Base-by-base conservation (phyloP, 2,797 vertebrate species). In the Xenops minutus region DNA sequence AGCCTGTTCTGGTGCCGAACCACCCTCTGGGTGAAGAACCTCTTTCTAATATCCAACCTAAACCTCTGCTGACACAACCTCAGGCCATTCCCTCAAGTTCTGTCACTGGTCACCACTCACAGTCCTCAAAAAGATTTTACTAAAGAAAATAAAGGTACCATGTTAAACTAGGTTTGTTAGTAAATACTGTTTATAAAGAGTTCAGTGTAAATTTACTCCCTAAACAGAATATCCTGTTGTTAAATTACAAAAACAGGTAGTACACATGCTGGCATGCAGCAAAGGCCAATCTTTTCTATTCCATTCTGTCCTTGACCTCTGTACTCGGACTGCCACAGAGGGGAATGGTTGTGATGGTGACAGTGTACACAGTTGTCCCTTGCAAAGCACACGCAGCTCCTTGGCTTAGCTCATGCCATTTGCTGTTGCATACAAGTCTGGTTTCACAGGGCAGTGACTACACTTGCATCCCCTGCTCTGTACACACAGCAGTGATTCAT, bases 241-340 rank as follows among this genome's bases (percentile, higher is more conserved):
- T 87, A 49, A 85, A 58, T 73, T 48, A 79, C 83, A 93, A 82
- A 92, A 93, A 13, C 71, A 77, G 26, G 37, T 63, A 76, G 23
- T 36, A 29, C 30, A 18, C 27, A 79, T 55, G 71, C 71, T 90
- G 80, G 56, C 73, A 20, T 26, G 56, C 76, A 71, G 61, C 77
- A 94, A 95, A 95, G 83, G 58, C 61, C 64, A 68, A 39, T 29
- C 71, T 73, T 76, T 92, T 85, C 66, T 54, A 22, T 34, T 88
- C 75, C 9, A 1, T 77, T 79, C 88, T 95, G 90, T 85, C 94
- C 93, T 96, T 95, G 94, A 88, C 94, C 92, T 96, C 83, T 92
- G 92, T 94, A 82, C 84, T 89, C 68, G 79, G 88, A 61, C 52
- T 96, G 71, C 89, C 91, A 88, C 88, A 77, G 87, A 83, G 88